A percentile compares a stretch with the other conserved stretches of the same genome.
These are phyloP conservation scores for Tortricodes alternella DNA, from an alignment of 2,888 invertebrate species.

Conservation along the genomic window DNA sequence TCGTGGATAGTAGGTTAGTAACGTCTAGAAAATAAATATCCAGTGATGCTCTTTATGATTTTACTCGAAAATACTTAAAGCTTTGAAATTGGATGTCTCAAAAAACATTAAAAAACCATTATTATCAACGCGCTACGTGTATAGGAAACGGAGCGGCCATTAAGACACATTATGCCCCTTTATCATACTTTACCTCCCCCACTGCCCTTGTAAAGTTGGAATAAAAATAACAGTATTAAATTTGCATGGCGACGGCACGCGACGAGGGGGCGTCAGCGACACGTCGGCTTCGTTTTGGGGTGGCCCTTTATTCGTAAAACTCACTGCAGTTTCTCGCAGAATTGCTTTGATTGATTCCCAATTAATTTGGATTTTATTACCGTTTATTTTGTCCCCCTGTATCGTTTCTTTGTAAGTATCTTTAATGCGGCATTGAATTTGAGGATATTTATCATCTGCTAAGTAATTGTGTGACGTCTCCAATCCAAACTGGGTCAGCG, in stretches of 20 bases:
- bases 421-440: too few species aligned
- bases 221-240: conserved; percentile 77
- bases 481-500: too few species aligned
- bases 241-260: conserved; percentile 66
- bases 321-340: conserved; percentile 53
- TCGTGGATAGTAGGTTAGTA: too few species aligned
- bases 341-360: conserved; percentile 11
- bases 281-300: conserved; percentile 34
- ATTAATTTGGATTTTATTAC: too few species aligned
- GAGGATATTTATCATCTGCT: too few species aligned
- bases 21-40: too few species aligned
- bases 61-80: not conserved
- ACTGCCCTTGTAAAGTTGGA: conserved; percentile 76
- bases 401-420: too few species aligned
- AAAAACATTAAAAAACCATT: conserved; percentile 26
- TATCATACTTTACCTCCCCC: conserved; percentile 66
- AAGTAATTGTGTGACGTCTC: too few species aligned
- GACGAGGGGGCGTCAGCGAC: conserved; percentile 58
- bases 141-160: conserved; percentile 38
- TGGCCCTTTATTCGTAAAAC: conserved; percentile 55
- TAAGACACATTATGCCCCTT: conserved; percentile 47
- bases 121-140: conserved; percentile 36
- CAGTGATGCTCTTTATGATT: not conserved
- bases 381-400: too few species aligned
- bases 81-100: conserved; percentile 1